These are phyloP conservation scores for Ormyrus thymus DNA, from an alignment of 2,888 invertebrate genomes.

Conservation along the genomic window DNA sequence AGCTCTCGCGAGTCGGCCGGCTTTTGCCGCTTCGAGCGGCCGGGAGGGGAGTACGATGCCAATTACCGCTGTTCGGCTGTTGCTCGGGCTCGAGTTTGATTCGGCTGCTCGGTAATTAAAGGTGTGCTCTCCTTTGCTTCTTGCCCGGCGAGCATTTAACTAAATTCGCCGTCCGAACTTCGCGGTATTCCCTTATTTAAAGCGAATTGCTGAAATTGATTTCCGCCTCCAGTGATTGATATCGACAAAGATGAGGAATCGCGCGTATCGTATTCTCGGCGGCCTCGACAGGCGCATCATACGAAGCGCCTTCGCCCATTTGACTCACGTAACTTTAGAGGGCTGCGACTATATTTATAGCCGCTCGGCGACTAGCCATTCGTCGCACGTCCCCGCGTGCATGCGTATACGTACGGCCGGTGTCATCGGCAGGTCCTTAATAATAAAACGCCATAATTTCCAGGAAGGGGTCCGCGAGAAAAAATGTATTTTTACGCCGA, in stretches of 20 bases:
- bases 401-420: not conserved
- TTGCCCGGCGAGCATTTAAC: too few relatives aligned
- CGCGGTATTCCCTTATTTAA: too few relatives aligned
- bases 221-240: not conserved
- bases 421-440: conserved; percentile 60
- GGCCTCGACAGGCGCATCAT: not conserved
- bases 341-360: conserved; percentile 42
- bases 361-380: conserved; percentile 59
- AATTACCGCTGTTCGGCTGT: not conserved
- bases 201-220: too few relatives aligned
- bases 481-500: conserved; percentile 69
- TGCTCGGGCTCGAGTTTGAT: too few relatives aligned
- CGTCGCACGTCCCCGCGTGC: conserved; percentile 66
- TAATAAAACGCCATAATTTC: conserved; percentile 66
- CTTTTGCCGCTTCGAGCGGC: not conserved
- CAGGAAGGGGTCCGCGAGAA: conserved; percentile 67
- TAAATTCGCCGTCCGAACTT: too few relatives aligned
- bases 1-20: not conserved
- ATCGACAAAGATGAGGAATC: conserved; percentile 27
- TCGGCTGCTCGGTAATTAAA: too few relatives aligned
- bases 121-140: too few relatives aligned
- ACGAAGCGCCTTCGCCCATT: conserved; percentile 15
- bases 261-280: conserved; percentile 5
- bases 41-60: not conserved
- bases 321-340: conserved; percentile 42